Conservation (phyloP, 2,888 invertebrate genomes). For the Drosophila trichaetosa region DNA sequence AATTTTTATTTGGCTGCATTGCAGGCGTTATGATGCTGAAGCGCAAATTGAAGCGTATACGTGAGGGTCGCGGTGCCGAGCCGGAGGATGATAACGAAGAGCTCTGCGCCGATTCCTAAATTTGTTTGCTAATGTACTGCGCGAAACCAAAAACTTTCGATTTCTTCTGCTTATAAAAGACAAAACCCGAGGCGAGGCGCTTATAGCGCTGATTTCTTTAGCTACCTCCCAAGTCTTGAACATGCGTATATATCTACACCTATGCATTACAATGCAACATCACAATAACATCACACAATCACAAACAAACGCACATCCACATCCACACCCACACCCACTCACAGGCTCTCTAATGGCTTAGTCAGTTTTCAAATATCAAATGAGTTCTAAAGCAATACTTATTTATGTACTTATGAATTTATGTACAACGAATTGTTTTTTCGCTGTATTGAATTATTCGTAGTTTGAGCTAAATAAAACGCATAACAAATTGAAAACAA, state of each 20-base stretch:
- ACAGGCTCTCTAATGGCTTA: conserved; percentile 24
- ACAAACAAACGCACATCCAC: conserved; percentile 16
- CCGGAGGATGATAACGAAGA: conserved; percentile 80
- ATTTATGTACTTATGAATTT: conserved; percentile 48
- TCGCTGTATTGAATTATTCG: conserved; percentile 50
- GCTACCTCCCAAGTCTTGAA: conserved; percentile 45
- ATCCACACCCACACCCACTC: conserved; percentile 15
- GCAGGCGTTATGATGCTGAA: conserved; percentile 84
- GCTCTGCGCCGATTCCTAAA: conserved; percentile 46
- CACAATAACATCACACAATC: conserved; percentile 17
- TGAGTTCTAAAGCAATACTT: conserved; percentile 35
- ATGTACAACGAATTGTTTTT: conserved; percentile 43
- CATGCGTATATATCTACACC: conserved; percentile 21
- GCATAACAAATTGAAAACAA: conserved; percentile 35
- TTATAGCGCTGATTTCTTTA: conserved; percentile 41
- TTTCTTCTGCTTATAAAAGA: conserved; percentile 50
- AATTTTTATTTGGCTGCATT: background rate
- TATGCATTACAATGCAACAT: conserved; percentile 18
- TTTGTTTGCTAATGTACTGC: conserved; percentile 14
- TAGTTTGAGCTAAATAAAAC: conserved; percentile 47
- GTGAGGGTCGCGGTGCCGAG: conserved; percentile 83
- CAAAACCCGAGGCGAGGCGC: conserved; percentile 55
- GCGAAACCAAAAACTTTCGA: conserved; percentile 21
- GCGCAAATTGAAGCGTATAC: conserved; percentile 84
- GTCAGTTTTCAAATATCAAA: conserved; percentile 29